phyloP scores from a whole-genome alignment of 2,113 vertebrate species.

The Aleadryas rufinucha region DNA sequence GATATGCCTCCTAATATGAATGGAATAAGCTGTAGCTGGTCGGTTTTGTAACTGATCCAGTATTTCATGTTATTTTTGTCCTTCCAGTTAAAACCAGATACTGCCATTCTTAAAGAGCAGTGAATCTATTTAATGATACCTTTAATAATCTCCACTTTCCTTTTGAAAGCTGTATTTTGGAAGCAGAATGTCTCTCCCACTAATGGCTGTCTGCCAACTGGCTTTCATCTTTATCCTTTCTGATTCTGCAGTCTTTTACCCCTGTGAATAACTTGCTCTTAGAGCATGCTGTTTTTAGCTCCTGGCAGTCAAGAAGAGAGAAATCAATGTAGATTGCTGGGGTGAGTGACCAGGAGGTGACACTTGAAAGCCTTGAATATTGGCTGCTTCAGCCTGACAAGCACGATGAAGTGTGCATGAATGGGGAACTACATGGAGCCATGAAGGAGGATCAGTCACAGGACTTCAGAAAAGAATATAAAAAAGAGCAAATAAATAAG shows the following conservation, averaged over 20 bases:
- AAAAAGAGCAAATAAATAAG: not conserved
- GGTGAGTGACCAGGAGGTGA: conserved; percentile 42
- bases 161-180: not conserved
- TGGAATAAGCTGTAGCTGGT: not conserved
- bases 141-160: not conserved
- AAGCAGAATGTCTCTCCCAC: conserved; percentile 29
- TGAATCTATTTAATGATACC: conserved; percentile 18
- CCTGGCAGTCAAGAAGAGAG: not conserved
- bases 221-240: conserved; percentile 24
- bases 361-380: not conserved
- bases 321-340: conserved; percentile 16
- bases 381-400: not conserved
- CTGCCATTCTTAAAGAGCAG: not conserved
- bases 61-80: conserved; percentile 33
- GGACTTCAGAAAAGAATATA: not conserved
- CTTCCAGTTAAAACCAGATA: conserved; percentile 4
- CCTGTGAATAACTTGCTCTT: not conserved
- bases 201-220: conserved; percentile 14
- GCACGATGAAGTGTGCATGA: not conserved
- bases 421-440: not conserved
- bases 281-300: conserved; percentile 25
- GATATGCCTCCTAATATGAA: not conserved
- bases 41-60: not conserved
- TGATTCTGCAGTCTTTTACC: not conserved
- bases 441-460: not conserved